Conservation (phyloP, 2,797 vertebrate species). For the Tachyglossus aculeatus region DNA sequence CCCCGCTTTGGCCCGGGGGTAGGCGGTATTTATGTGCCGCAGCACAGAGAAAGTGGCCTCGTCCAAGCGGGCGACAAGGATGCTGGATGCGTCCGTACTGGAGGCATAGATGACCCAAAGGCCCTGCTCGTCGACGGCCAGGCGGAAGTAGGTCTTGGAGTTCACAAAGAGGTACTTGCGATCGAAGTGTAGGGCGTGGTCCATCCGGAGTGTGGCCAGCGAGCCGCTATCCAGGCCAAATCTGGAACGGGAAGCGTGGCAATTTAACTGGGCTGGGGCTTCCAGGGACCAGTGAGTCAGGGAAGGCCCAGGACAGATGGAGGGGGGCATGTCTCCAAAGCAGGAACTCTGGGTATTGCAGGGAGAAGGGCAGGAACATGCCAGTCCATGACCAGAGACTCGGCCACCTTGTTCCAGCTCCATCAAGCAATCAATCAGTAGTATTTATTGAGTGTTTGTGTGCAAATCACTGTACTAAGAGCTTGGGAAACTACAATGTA, state of each 20-base stretch:
- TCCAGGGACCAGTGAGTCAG: neutral
- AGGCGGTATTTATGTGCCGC: constrained; percentile 86
- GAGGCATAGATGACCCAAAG: constrained; percentile 95
- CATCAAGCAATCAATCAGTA: neutral
- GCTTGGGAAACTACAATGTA: no score
- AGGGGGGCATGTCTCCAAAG: no score
- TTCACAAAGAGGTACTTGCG: constrained; percentile 90
- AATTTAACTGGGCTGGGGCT: no score
- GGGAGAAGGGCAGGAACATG: neutral
- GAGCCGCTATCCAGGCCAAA: constrained; percentile 79
- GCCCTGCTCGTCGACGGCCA: constrained; percentile 90
- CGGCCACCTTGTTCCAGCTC: no score
- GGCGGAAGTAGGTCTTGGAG: constrained; percentile 95
- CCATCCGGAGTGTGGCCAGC: constrained; percentile 75
- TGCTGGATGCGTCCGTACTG: constrained; percentile 78
- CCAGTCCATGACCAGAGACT: no score
- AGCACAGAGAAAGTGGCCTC: constrained; percentile 84
- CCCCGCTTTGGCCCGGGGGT: constrained; percentile 90
- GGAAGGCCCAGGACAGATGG: neutral
- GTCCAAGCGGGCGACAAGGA: constrained; percentile 87
- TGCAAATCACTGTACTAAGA: no score
- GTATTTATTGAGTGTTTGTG: no score
- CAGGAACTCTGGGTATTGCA: no score
- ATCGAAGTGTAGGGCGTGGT: constrained; percentile 85
- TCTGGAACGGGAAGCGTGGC: constrained; percentile 77